phyloP scores from a whole-genome alignment of 2,888 invertebrate species.

The Ceramica pisi region DNA sequence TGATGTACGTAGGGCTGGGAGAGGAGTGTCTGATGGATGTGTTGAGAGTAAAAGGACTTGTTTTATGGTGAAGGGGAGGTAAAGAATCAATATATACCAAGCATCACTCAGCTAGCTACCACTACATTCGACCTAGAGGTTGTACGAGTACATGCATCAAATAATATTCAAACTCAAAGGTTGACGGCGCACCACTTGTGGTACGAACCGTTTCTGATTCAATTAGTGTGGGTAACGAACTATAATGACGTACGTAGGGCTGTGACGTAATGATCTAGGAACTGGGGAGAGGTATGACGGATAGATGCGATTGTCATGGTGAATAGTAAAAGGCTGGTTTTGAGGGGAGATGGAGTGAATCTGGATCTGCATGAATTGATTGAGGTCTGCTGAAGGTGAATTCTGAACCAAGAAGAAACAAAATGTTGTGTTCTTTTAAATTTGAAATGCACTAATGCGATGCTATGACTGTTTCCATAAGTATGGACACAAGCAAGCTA shows the following conservation, averaged over 20 bases:
- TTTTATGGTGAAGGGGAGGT: no score
- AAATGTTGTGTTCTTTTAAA: no score
- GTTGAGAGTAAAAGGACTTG: background rate
- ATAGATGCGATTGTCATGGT: background rate
- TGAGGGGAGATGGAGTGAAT: background rate
- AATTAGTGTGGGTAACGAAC: slow-evolving; percentile 75
- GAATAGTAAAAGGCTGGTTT: background rate
- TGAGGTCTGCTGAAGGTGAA: no score
- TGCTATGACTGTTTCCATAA: no score
- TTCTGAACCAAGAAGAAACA: no score
- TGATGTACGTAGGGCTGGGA: slow-evolving; percentile 58
- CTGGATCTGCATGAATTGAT: background rate
- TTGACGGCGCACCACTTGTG: slow-evolving; percentile 57
- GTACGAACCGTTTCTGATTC: slow-evolving; percentile 64
- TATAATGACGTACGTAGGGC: slow-evolving; percentile 66
- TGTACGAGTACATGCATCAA: no score
- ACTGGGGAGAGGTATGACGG: background rate
- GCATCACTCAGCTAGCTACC: no score
- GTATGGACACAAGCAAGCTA: no score
- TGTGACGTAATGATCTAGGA: slow-evolving; percentile 30
- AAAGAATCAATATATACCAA: no score
- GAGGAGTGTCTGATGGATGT: background rate
- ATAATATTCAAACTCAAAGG: slow-evolving; percentile 2
- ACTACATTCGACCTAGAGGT: no score
- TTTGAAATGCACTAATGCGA: no score